Evolutionary conservation across 2,113 vertebrate species (phyloP), one percentile per base, ranked within the genome.

Genomic region (Nycticorax nycticorax): DNA sequence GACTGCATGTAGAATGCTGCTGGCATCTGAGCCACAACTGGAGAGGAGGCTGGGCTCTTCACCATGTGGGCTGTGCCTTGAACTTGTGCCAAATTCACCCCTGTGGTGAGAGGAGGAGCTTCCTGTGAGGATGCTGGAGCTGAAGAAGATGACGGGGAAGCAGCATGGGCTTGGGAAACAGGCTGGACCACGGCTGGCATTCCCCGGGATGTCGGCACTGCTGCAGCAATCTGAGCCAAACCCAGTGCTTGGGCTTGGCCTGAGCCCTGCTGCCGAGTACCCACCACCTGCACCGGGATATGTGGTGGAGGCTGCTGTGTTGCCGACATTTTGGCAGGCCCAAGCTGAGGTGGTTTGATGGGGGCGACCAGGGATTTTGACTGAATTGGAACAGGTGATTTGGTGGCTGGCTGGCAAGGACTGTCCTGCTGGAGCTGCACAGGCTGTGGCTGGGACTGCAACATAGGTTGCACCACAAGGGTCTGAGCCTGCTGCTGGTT

Each of bases 221-320:
- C 92, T 11, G 97, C 93, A 72, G 98, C 98, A 80, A 98, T 97
- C 95, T 99, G 99, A 60, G 99, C 98, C 95, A 99, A 89, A 15
- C 99, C 99, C 95, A 99, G 89, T 1, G 99, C 98, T 76, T 99
- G 99, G 33, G 98, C 97, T 59, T 98, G 99, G 80, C 98, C 98
- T 63, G 98, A 94, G 23, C 98, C 96, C 68, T 98, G 98, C 97
- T 99, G 99, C 83, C 99, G 98, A 76, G 99, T 99, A 45, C 99
- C 99, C 48, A 99, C 99, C 9, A 99, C 98, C 96, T 99, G 99
- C 78, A 99, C 99, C 0, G 99, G 99, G 87, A 99, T 99, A 64
- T 99, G 99, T 16, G 99, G 99, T 1, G 98, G 98, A 14, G 97
- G 98, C 5, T 98, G 94, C 92, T 98, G 98, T 4, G 97, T 2